Percentiles rank a stretch among this genome's conserved stretches.
These are phyloP conservation scores for Heliothis virescens DNA, from an alignment of 1,140 invertebrate species.

Conservation along the genomic window DNA sequence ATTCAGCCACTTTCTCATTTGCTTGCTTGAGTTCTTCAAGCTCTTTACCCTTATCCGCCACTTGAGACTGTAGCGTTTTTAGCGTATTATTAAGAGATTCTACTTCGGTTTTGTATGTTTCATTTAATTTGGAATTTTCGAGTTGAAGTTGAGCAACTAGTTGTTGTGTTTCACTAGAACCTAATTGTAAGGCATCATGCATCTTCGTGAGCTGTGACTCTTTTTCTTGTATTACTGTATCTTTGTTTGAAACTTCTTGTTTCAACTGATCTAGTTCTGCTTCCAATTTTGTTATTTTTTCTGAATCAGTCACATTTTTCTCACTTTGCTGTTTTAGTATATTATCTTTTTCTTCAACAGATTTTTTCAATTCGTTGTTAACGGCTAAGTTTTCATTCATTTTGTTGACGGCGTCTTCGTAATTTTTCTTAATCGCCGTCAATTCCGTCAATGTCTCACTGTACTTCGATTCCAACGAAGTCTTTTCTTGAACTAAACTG, in stretches of 20 bases:
- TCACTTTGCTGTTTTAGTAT: slow-evolving; percentile 84
- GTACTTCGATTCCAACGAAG: slow-evolving; percentile 68
- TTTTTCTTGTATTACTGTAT: slow-evolving; percentile 65
- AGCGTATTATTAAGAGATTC: slow-evolving; percentile 84
- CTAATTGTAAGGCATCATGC: slow-evolving; percentile 64
- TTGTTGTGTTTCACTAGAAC: slow-evolving; percentile 67
- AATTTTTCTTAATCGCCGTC: slow-evolving; percentile 72
- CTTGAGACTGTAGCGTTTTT: slow-evolving; percentile 85
- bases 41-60: slow-evolving; percentile 83
- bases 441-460: slow-evolving; percentile 79
- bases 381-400: slow-evolving; percentile 65
- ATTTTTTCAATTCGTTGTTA: slow-evolving; percentile 67
- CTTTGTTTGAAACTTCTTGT: slow-evolving; percentile 67
- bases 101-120: slow-evolving; percentile 74
- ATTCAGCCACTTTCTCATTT: slow-evolving; percentile 29
- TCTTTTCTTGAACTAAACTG: slow-evolving; percentile 70
- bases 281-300: slow-evolving; percentile 67
- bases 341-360: slow-evolving; percentile 75
- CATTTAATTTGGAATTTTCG: slow-evolving; percentile 74
- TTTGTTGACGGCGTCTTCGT: slow-evolving; percentile 60
- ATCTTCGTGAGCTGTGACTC: slow-evolving; percentile 65
- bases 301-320: slow-evolving; percentile 80
- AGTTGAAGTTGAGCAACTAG: slow-evolving; percentile 64
- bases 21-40: slow-evolving; percentile 78
- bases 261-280: slow-evolving; percentile 69